Evolutionary conservation across 2,888 invertebrate species (phyloP).

Genomic region (Thyatira batis): DNA sequence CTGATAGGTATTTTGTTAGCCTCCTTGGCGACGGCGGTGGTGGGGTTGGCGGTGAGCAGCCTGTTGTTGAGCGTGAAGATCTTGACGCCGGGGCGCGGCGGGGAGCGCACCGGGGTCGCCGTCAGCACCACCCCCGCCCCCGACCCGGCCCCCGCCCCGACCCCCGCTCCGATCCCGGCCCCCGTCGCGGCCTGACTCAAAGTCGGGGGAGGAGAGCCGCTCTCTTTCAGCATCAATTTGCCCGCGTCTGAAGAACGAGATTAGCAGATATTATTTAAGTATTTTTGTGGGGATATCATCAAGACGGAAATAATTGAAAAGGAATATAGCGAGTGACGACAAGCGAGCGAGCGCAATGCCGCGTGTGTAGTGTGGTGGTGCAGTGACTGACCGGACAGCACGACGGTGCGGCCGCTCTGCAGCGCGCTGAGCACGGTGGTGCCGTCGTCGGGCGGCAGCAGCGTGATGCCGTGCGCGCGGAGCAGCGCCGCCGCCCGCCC

Average conservation of each 20-base stretch:
- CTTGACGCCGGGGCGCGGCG: slow-evolving; percentile 52
- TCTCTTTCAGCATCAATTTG: slow-evolving; percentile 86
- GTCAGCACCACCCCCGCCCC: slow-evolving; percentile 39
- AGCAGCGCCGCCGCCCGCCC: slow-evolving; percentile 82
- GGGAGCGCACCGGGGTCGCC: slow-evolving; percentile 45
- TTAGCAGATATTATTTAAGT: not conserved
- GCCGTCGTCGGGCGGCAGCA: slow-evolving; percentile 90
- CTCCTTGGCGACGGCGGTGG: not conserved
- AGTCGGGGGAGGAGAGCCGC: slow-evolving; percentile 19
- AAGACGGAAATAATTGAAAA: no score
- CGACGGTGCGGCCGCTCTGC: slow-evolving; percentile 92
- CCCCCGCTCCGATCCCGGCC: slow-evolving; percentile 4
- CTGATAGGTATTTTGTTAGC: slow-evolving; percentile 30
- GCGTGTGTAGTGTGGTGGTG: slow-evolving; percentile 63
- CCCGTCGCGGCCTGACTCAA: slow-evolving; percentile 3
- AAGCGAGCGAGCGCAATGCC: slow-evolving; percentile 89
- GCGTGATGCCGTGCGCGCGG: slow-evolving; percentile 92
- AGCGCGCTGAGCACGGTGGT: slow-evolving; percentile 89
- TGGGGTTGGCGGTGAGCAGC: slow-evolving; percentile 18
- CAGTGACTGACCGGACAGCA: slow-evolving; percentile 85
- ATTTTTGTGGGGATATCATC: slow-evolving; percentile 73
- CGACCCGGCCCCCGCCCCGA: slow-evolving; percentile 6
- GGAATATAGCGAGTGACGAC: no score
- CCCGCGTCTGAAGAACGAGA: slow-evolving; percentile 84
- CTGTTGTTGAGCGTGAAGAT: slow-evolving; percentile 55